Conservation (phyloP, 2,797 vertebrate genomes). For the Lutjanus argentimaculatus region DNA sequence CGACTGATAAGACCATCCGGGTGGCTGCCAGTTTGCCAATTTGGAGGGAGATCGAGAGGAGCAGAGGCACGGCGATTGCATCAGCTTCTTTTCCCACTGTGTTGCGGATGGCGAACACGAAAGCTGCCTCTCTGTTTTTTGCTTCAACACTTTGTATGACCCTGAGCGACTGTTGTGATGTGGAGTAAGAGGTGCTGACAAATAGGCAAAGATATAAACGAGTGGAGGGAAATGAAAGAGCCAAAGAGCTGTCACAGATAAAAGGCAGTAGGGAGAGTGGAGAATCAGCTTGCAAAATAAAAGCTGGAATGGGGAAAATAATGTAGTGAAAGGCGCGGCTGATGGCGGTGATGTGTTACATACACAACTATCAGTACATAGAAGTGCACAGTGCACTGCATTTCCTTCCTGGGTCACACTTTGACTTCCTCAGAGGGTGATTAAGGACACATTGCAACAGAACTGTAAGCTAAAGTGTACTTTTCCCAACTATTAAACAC, state of each 20-base stretch:
- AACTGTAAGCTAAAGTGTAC: too few relatives aligned
- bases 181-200: slow-evolving; percentile 46
- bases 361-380: not conserved
- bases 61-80: slow-evolving; percentile 28
- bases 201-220: slow-evolving; percentile 40
- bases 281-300: slow-evolving; percentile 28
- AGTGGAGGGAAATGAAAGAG: slow-evolving; percentile 49
- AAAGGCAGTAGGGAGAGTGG: slow-evolving; percentile 4
- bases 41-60: slow-evolving; percentile 40
- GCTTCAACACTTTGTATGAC: slow-evolving; percentile 47
- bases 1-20: slow-evolving; percentile 31
- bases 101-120: slow-evolving; percentile 33
- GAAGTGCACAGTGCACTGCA: not conserved
- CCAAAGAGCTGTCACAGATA: slow-evolving; percentile 45
- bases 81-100: slow-evolving; percentile 36
- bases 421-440: too few relatives aligned
- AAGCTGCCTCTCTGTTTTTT: slow-evolving; percentile 48
- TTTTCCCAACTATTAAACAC: too few relatives aligned
- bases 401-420: not conserved
- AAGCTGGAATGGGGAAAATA: slow-evolving; percentile 25
- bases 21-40: slow-evolving; percentile 48
- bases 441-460: too few relatives aligned
- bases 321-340: slow-evolving; percentile 15
- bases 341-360: slow-evolving; percentile 32
- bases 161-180: slow-evolving; percentile 45